Conservation (phyloP, 2,888 invertebrate genomes). For the Augiades crinisus region DNA sequence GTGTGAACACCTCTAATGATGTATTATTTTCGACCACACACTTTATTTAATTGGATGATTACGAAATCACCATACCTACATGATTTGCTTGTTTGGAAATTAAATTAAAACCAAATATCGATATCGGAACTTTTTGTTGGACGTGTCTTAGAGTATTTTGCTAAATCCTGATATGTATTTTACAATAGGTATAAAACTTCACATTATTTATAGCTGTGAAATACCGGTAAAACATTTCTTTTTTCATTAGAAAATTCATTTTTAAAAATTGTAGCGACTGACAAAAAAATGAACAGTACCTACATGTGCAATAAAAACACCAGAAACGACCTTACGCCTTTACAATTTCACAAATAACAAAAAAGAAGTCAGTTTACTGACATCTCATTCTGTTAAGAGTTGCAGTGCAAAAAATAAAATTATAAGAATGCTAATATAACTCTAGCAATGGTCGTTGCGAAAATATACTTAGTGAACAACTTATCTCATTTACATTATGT, state of each 20-base stretch:
- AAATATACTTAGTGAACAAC: constrained; percentile 51
- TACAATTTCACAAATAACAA: constrained; percentile 37
- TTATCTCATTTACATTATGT: constrained; percentile 71
- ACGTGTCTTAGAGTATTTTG: not conserved
- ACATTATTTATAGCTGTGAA: too few relatives aligned
- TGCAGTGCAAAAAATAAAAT: constrained; percentile 58
- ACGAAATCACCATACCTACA: constrained; percentile 1
- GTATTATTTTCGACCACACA: constrained; percentile 36
- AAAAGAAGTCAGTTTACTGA: constrained; percentile 49
- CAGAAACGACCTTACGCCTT: constrained; percentile 24
- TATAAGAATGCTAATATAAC: constrained; percentile 64
- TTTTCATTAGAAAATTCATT: too few relatives aligned
- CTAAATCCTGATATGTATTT: not conserved
- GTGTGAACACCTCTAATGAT: constrained; percentile 34
- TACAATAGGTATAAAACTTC: too few relatives aligned
- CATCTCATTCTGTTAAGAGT: constrained; percentile 55
- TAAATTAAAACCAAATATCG: not conserved
- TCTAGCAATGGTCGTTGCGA: constrained; percentile 50
- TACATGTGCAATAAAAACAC: constrained; percentile 21
- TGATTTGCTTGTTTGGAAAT: not conserved
- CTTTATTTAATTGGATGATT: constrained; percentile 27
- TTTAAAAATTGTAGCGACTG: not conserved
- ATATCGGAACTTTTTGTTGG: not conserved
- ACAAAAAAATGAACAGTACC: constrained; percentile 15
- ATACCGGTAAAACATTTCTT: too few relatives aligned